Conservation (phyloP, 2,113 vertebrate species). For the Gopherus evgoodei region DNA sequence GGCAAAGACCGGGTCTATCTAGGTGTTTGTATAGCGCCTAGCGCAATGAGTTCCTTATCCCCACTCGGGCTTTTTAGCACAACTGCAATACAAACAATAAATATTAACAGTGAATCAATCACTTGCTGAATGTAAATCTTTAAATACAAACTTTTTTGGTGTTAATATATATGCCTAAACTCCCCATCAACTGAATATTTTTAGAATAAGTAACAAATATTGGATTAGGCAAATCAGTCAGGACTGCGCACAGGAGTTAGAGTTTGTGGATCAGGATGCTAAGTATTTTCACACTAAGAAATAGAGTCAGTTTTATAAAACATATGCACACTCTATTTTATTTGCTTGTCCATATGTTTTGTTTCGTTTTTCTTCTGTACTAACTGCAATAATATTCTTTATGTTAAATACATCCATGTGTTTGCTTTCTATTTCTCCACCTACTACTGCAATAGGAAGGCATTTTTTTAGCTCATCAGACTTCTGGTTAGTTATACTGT, state of each 20-base stretch:
- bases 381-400: neutral
- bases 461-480: neutral
- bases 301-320: neutral
- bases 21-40: accelerated
- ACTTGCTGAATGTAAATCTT: neutral
- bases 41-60: neutral
- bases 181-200: neutral
- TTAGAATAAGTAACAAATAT: neutral
- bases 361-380: neutral
- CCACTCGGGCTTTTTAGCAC: neutral
- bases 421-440: neutral
- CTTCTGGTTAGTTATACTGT: neutral
- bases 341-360: neutral
- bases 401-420: neutral
- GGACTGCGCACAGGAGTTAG: neutral
- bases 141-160: neutral
- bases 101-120: neutral
- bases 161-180: neutral
- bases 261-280: neutral
- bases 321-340: neutral
- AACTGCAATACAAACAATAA: neutral
- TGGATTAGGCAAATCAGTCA: neutral
- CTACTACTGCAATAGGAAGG: neutral
- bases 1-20: neutral
- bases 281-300: neutral